A percentile compares a stretch with the other conserved stretches of the same genome.
These are phyloP conservation scores for Apeltes quadracus DNA, from an alignment of 2,113 vertebrate genomes.

Conservation along the genomic window DNA sequence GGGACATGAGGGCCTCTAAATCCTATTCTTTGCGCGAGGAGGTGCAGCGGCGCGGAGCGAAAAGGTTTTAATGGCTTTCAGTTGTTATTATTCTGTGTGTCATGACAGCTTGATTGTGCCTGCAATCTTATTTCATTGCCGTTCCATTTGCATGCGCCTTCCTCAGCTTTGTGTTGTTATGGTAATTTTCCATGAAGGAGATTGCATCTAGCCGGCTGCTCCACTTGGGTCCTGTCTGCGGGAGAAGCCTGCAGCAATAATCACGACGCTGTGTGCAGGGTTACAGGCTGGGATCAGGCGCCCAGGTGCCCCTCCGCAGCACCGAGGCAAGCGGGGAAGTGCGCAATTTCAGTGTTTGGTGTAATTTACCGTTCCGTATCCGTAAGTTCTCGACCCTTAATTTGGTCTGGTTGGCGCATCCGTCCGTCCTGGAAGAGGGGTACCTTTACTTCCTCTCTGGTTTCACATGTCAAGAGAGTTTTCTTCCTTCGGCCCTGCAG, in stretches of 20 bases:
- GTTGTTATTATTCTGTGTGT: conserved; percentile 70
- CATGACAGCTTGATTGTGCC: conserved; percentile 77
- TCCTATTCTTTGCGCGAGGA: conserved; percentile 56
- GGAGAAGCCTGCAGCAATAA: conserved; percentile 60
- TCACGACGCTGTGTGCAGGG: conserved; percentile 29
- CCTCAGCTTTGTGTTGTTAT: conserved; percentile 71
- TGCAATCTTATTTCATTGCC: conserved; percentile 55
- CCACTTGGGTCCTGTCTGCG: conserved; percentile 60
- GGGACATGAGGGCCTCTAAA: conserved; percentile 40
- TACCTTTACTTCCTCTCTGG: neutral
- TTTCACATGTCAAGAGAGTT: neutral
- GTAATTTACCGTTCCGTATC: conserved; percentile 5
- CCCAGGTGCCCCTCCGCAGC: neutral
- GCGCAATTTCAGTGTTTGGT: neutral
- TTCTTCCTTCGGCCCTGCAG: neutral
- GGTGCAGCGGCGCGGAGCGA: conserved; percentile 58
- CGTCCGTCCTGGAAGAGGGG: neutral
- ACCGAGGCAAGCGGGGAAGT: neutral
- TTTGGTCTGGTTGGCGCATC: neutral
- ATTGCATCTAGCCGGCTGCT: conserved; percentile 69
- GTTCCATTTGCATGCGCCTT: conserved; percentile 60
- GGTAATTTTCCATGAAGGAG: conserved; percentile 71
- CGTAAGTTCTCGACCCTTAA: neutral
- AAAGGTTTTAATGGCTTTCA: conserved; percentile 71
- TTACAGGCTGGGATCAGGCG: neutral